These are phyloP conservation scores for Xenopus borealis DNA, from an alignment of 2,113 vertebrate species.

Conservation along the genomic window DNA sequence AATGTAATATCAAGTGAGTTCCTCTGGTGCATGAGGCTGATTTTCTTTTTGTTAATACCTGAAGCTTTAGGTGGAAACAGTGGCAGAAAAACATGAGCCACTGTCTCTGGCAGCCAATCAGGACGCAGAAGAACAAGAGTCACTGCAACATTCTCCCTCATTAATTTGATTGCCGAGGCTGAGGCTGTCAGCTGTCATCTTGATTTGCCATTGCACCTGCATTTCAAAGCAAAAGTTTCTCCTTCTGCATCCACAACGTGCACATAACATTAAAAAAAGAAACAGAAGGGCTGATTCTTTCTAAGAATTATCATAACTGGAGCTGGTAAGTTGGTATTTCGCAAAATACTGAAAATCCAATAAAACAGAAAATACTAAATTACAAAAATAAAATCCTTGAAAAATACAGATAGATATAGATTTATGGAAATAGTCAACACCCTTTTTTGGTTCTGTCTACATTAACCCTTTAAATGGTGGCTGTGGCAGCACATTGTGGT, in stretches of 20 bases:
- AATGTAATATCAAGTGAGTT: too few relatives aligned
- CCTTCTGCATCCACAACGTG: background rate
- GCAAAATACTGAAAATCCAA: background rate
- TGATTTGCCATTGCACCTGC: background rate
- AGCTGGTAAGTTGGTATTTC: background rate
- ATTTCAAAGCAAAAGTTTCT: background rate
- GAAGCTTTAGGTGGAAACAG: background rate
- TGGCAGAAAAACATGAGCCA: background rate
- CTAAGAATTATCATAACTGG: background rate
- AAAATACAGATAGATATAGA: too few relatives aligned
- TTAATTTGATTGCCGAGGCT: background rate
- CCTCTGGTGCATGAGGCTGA: background rate
- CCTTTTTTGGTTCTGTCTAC: too few relatives aligned
- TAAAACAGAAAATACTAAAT: too few relatives aligned
- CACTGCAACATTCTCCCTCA: background rate
- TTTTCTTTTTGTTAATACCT: background rate
- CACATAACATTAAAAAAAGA: background rate
- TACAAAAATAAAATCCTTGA: too few relatives aligned
- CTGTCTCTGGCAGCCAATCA: background rate
- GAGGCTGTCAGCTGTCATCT: background rate
- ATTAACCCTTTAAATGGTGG: too few relatives aligned
- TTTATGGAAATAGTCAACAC: too few relatives aligned
- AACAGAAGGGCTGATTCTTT: background rate
- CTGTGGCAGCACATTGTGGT: too few relatives aligned
- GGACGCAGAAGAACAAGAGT: background rate